phyloP scores from a whole-genome alignment of 2,113 vertebrate species.

The Rhizomys pruinosus region DNA sequence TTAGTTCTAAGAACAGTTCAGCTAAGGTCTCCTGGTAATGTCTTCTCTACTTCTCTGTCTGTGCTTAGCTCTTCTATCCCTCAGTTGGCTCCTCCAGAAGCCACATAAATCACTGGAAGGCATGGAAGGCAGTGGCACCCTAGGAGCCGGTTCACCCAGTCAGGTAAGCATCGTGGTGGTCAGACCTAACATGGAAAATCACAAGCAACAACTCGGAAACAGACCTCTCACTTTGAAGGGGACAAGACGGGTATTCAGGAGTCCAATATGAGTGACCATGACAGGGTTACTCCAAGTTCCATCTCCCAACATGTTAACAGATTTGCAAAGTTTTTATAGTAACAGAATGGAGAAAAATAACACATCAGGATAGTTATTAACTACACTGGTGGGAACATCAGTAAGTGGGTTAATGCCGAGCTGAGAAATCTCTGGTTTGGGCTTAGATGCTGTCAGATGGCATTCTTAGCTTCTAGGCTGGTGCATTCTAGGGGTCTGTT shows the following conservation, averaged over 20 bases:
- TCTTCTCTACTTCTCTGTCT: background rate
- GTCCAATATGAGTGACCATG: background rate
- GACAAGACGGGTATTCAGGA: background rate
- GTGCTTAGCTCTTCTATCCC: fast-evolving
- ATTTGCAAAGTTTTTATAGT: background rate
- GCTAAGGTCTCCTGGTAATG: background rate
- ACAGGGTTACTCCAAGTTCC: background rate
- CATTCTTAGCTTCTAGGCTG: background rate
- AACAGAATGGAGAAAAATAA: background rate
- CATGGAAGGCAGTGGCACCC: background rate
- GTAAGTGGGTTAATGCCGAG: background rate
- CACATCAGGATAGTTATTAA: background rate
- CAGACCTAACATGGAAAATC: background rate
- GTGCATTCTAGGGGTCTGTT: background rate
- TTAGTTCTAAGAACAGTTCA: background rate
- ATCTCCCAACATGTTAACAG: background rate
- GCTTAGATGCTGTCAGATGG: background rate
- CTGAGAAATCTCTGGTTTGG: too few relatives aligned
- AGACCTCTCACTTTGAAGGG: background rate
- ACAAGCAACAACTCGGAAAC: background rate
- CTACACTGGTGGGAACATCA: background rate
- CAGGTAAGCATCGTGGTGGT: background rate
- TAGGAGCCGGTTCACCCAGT: background rate
- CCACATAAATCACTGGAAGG: background rate
- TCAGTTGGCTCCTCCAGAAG: background rate